Evolutionary conservation across 1,140 invertebrate genomes (phyloP).

Genomic region (Heterodera schachtii): DNA sequence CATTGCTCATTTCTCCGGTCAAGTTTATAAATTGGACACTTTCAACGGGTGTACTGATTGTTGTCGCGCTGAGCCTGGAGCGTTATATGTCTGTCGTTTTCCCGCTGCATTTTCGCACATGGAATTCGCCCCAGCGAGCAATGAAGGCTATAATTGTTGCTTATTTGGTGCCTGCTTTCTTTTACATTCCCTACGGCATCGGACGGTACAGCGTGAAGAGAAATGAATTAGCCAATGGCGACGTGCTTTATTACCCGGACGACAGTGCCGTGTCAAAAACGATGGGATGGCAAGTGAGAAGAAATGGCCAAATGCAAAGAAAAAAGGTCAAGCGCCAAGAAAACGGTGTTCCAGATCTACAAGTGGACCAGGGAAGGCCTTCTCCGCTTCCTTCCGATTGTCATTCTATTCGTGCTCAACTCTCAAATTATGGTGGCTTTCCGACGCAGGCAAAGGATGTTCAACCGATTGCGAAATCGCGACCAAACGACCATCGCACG

Average conservation of each 20-base stretch:
- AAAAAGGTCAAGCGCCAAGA: not conserved
- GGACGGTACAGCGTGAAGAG: conserved; percentile 47
- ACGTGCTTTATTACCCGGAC: conserved; percentile 47
- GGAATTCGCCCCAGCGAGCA: conserved; percentile 62
- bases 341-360: conserved; percentile 52
- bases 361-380: conserved; percentile 63
- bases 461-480: conserved; percentile 61
- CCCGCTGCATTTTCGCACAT: conserved; percentile 61
- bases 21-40: conserved; percentile 63
- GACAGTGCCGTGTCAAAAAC: conserved; percentile 55
- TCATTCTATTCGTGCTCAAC: conserved; percentile 58
- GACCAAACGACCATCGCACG: conserved; percentile 44
- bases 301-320: not conserved
- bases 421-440: conserved; percentile 64
- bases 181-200: conserved; percentile 62
- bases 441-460: conserved; percentile 62
- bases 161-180: conserved; percentile 58
- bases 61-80: conserved; percentile 61
- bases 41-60: conserved; percentile 60
- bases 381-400: conserved; percentile 61
- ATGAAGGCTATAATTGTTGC: conserved; percentile 59
- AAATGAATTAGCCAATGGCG: conserved; percentile 41
- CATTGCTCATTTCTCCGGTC: not conserved
- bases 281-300: conserved; percentile 45
- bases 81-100: conserved; percentile 64